These are phyloP conservation scores for silkworm (Bombyx mori) DNA, from an alignment of 1,140 invertebrate species.

Conservation along the genomic window ASM3026992v2 NC_085131.1:5942501-5943000, in stretches of 20 bases:
- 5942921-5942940: no score
- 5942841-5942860: conserved; percentile 58
- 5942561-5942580: no score
- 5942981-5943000: conserved; percentile 1
- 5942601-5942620: no score
- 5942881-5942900: conserved; percentile 27
- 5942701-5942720: conserved; percentile 69
- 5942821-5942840: conserved; percentile 34
- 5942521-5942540: no score
- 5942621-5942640: no score
- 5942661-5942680: conserved; percentile 28
- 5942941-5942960: no score
- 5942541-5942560: no score
- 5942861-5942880: conserved; percentile 70
- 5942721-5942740: conserved; percentile 71
- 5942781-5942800: conserved; percentile 73
- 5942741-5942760: conserved; percentile 73
- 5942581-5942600: no score
- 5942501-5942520: no score
- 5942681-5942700: conserved; percentile 68
- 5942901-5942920: neutral
- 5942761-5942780: conserved; percentile 76
- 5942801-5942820: conserved; percentile 56
- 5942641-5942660: no score
- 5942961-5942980: no score